phyloP scores from a whole-genome alignment of 2,888 invertebrate genomes.

The Dysmachus trigonus region DNA sequence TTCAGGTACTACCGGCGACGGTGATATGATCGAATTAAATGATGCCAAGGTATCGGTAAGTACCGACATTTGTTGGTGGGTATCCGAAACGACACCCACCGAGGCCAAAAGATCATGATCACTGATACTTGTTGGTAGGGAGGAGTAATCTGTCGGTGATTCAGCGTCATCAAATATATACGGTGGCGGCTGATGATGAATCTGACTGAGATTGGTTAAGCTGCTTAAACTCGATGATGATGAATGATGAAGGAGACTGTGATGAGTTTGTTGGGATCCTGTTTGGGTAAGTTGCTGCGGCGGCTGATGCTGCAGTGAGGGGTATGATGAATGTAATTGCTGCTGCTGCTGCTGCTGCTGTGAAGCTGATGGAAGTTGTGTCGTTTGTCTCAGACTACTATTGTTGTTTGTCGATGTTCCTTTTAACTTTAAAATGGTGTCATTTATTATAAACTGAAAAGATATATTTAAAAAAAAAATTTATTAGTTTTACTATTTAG shows the following conservation, averaged over 20 bases:
- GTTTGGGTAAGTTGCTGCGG: slow-evolving; percentile 5
- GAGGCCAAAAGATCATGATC: slow-evolving; percentile 48
- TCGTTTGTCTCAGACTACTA: slow-evolving; percentile 49
- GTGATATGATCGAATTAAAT: slow-evolving; percentile 63
- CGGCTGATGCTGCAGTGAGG: not conserved
- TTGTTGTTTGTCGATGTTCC: slow-evolving; percentile 54
- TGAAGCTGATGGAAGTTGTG: slow-evolving; percentile 52
- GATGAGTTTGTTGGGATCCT: slow-evolving; percentile 1
- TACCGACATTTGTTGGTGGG: slow-evolving; percentile 44
- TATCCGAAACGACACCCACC: slow-evolving; percentile 46
- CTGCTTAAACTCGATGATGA: not conserved
- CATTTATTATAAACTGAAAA: slow-evolving; percentile 63
- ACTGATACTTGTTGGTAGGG: slow-evolving; percentile 40
- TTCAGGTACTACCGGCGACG: slow-evolving; percentile 63
- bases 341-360: slow-evolving; percentile 49
- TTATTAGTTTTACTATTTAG: too few relatives aligned
- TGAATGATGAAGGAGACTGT: slow-evolving; percentile 6
- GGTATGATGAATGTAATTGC: slow-evolving; percentile 38
- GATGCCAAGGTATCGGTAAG: slow-evolving; percentile 50
- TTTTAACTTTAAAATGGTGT: slow-evolving; percentile 62
- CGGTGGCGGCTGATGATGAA: slow-evolving; percentile 62
- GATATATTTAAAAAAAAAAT: slow-evolving; percentile 20
- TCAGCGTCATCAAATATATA: slow-evolving; percentile 63
- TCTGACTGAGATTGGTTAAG: slow-evolving; percentile 59
- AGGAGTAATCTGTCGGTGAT: slow-evolving; percentile 57